Base-by-base conservation (phyloP, 2,113 vertebrate genomes). In the Mesembrinibis cayennensis region DNA sequence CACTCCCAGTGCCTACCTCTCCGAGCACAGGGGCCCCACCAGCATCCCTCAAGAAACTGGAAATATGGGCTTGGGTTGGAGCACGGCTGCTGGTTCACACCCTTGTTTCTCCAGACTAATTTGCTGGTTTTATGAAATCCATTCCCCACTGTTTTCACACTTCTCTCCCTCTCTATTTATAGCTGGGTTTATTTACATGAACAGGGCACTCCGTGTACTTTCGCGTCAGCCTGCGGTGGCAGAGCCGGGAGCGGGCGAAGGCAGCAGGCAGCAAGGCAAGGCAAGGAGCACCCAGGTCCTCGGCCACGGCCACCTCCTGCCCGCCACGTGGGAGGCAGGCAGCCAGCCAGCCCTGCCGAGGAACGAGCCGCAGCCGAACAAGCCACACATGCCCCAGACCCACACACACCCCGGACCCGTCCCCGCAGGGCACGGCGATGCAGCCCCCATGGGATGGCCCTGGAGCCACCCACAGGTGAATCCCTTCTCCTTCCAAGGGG, bases 141-240 rank as follows among this genome's bases (percentile, higher is more conserved):
- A 87, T 95, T 97, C 96, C 95, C 95, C 93, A 71, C 97, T 96
- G 97, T 87, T 97, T 97, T 97, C 97, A 97, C 97, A 97, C 96
- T 95, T 97, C 94, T 96, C 96, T 96, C 96, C 95, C 70, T 96
- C 92, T 95, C 96, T 97, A 97, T 97, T 97, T 97, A 95, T 97
- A 97, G 95, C 95, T 4, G 45, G 84, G 89, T 94, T 96, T 97
- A 95, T 94, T 87, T 95, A 88, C 95, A 92, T 71, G 96, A 72
- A 17, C 74, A 86, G 78, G 92, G 74, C 58, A 95, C 95, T 95
- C 95, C 84, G 3, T 96, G 94, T 97, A 91, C 93, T 95, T 55
- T 61, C 94, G 53, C 81, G 45, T 76, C 96, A 94, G 87, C 13
- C 74, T 82, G 94, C 5, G 36, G 67, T 63, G 76, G 91, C 92